Percentiles rank a stretch among this genome's conserved stretches.
These are phyloP conservation scores for Drosophila lacicola DNA, from an alignment of 2,888 invertebrate genomes.

Conservation along the genomic window DNA sequence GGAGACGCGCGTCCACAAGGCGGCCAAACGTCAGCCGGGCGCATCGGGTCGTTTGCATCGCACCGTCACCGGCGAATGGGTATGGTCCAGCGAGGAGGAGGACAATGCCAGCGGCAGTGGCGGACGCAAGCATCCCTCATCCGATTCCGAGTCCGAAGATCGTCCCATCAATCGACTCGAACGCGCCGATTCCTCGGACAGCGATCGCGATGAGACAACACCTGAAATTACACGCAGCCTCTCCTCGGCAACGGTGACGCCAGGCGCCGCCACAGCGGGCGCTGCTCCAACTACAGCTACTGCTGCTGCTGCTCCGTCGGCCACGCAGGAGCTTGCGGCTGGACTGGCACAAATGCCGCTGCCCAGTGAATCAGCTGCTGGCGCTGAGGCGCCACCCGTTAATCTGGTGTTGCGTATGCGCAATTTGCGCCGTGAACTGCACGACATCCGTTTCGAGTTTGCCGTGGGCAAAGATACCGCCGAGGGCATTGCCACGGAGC, in stretches of 20 bases:
- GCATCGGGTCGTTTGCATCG: conserved; percentile 94
- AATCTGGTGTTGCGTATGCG: conserved; percentile 96
- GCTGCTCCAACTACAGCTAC: background rate
- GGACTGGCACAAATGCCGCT: conserved; percentile 64
- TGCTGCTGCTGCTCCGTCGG: conserved; percentile 46
- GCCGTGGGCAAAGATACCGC: conserved; percentile 94
- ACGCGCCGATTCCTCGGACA: conserved; percentile 87
- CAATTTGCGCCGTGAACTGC: conserved; percentile 95
- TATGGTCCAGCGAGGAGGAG: conserved; percentile 98
- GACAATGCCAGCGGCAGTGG: conserved; percentile 86
- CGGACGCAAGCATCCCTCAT: conserved; percentile 85
- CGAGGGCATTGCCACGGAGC: conserved; percentile 96
- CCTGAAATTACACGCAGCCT: conserved; percentile 84
- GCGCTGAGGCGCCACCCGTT: conserved; percentile 87
- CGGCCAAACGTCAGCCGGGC: conserved; percentile 92
- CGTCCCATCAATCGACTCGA: conserved; percentile 88
- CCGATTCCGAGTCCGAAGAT: conserved; percentile 86
- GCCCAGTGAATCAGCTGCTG: conserved; percentile 54
- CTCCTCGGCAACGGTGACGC: conserved; percentile 71
- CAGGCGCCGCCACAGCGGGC: conserved; percentile 16
- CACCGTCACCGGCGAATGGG: conserved; percentile 98
- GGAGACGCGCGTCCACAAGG: conserved; percentile 96
- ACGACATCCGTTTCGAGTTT: conserved; percentile 99
- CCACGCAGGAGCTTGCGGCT: conserved; percentile 64
- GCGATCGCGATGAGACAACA: conserved; percentile 86